A percentile compares a stretch with the other conserved stretches of the same genome.
These are phyloP conservation scores for Valencia hispanica DNA, from an alignment of 2,797 vertebrate genomes.

Conservation along the genomic window DNA sequence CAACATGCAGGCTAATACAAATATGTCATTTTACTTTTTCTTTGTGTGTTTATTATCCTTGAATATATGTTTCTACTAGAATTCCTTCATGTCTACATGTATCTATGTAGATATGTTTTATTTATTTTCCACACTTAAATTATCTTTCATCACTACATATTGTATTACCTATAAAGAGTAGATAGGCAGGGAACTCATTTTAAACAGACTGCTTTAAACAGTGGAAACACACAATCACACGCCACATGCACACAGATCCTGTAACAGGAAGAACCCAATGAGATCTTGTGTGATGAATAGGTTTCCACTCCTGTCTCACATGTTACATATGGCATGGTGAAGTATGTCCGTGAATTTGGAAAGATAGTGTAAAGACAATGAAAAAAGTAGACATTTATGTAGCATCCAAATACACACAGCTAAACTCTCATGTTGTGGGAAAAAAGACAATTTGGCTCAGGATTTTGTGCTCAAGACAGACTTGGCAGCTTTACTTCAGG, in stretches of 20 bases:
- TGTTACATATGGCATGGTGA: constrained; percentile 54
- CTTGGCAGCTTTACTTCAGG: constrained; percentile 35
- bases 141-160: not conserved
- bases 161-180: not conserved
- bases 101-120: not conserved
- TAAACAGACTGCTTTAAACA: not conserved
- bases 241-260: constrained; percentile 17
- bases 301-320: constrained; percentile 76
- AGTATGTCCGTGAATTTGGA: constrained; percentile 28
- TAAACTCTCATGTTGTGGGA: constrained; percentile 23
- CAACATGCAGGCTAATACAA: not conserved
- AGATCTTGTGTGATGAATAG: constrained; percentile 72
- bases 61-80: not conserved
- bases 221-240: constrained; percentile 9
- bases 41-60: not conserved
- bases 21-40: not conserved
- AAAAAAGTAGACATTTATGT: constrained; percentile 15
- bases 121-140: not conserved
- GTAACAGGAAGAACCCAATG: constrained; percentile 58
- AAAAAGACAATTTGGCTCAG: constrained; percentile 26
- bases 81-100: not conserved
- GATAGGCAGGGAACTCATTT: constrained; percentile 22
- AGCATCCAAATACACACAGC: constrained; percentile 8
- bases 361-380: constrained; percentile 12
- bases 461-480: constrained; percentile 45